Percentiles rank a stretch among this genome's conserved stretches.
Evolutionary conservation across 2,797 vertebrate genomes (phyloP).

Genomic region (Florisuga fusca): DNA sequence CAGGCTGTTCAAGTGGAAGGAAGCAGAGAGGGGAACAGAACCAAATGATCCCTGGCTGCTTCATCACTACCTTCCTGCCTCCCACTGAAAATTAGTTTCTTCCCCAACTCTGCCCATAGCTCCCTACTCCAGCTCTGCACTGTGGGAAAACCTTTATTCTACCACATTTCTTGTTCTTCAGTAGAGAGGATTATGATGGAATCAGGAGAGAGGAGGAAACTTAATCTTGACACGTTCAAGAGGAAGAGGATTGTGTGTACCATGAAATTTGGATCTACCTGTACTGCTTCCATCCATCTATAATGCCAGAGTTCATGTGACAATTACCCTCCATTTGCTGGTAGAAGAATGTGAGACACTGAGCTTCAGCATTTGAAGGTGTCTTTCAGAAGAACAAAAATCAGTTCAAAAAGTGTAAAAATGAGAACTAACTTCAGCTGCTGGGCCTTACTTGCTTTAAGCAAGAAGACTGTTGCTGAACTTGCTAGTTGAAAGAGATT

Average conservation of each 20-base stretch:
- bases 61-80: background rate
- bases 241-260: background rate
- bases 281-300: background rate
- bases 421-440: background rate
- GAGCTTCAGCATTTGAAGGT: background rate
- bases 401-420: background rate
- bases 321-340: background rate
- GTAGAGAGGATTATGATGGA: background rate
- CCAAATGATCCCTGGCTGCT: background rate
- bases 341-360: background rate
- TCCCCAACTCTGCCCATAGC: background rate
- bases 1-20: background rate
- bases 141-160: background rate
- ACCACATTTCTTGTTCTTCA: no score
- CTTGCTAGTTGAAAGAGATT: background rate
- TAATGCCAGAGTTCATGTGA: background rate
- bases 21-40: accelerated
- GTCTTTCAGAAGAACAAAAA: background rate
- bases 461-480: background rate
- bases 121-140: background rate
- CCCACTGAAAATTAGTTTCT: background rate
- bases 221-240: background rate
- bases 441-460: background rate
- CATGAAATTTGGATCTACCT: background rate
- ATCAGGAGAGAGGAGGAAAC: background rate